Conservation (phyloP, 2,888 invertebrate species). For the Apamea sordens region DNA sequence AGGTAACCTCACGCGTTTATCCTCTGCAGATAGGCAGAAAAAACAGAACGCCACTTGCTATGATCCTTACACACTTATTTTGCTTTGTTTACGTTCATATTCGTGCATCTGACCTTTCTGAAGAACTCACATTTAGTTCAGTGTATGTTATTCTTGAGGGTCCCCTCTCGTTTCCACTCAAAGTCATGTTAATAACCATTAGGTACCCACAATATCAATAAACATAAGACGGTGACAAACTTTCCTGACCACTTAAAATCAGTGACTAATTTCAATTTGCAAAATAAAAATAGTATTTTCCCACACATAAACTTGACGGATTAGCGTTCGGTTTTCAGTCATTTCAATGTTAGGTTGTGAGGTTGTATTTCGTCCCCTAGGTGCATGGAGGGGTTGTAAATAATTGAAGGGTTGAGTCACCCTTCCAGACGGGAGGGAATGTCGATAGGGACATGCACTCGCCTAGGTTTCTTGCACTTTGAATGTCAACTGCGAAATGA, state of each 20-base stretch:
- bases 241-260: background rate
- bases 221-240: background rate
- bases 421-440: slow-evolving; percentile 78
- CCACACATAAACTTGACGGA: slow-evolving; percentile 22
- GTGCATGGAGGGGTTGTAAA: slow-evolving; percentile 68
- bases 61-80: background rate
- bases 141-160: background rate
- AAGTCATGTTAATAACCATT: background rate
- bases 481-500: slow-evolving; percentile 34
- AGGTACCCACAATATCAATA: background rate
- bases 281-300: background rate
- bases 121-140: background rate
- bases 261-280: slow-evolving; percentile 2
- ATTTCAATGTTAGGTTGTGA: slow-evolving; percentile 27
- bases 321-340: slow-evolving; percentile 35
- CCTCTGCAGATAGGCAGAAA: background rate
- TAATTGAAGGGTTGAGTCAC: slow-evolving; percentile 81
- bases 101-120: background rate
- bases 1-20: background rate
- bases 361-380: slow-evolving; percentile 51
- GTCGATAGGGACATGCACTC: slow-evolving; percentile 69
- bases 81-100: background rate
- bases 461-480: slow-evolving; percentile 59
- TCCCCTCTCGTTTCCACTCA: background rate
- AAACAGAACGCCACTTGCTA: background rate